phyloP scores from a whole-genome alignment of 2,888 invertebrate species.

The Pristionchus maxplancki region DNA sequence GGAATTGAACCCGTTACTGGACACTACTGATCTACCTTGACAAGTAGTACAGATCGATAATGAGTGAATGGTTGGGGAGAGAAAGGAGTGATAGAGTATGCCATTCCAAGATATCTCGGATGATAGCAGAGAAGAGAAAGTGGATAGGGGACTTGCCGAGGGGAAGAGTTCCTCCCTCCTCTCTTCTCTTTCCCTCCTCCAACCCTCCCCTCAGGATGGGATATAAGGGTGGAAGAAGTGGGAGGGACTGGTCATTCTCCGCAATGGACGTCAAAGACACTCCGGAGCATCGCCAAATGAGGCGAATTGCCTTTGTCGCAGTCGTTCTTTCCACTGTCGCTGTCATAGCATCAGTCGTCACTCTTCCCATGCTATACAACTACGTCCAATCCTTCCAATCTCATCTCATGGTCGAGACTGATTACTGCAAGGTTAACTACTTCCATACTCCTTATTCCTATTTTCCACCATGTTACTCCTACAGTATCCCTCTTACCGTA shows the following conservation, averaged over 20 bases:
- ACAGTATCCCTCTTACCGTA: not conserved
- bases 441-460: not conserved
- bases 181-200: not conserved
- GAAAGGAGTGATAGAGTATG: constrained; percentile 19
- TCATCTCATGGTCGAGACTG: constrained; percentile 73
- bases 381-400: constrained; percentile 73
- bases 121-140: constrained; percentile 34
- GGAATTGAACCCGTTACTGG: constrained; percentile 15
- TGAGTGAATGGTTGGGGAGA: not conserved
- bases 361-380: constrained; percentile 73
- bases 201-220: not conserved
- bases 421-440: constrained; percentile 68
- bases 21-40: constrained; percentile 6
- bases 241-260: constrained; percentile 43
- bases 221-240: constrained; percentile 16
- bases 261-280: constrained; percentile 67
- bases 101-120: constrained; percentile 6
- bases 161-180: not conserved
- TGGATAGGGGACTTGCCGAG: constrained; percentile 38
- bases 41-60: constrained; percentile 5
- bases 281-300: constrained; percentile 69
- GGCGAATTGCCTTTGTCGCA: constrained; percentile 71
- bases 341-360: constrained; percentile 70
- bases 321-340: constrained; percentile 72
- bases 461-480: not conserved